A percentile compares a stretch with the other conserved stretches of the same genome.
Conservation (phyloP, 53 echinoderm and acorn worm species). For the Apostichopus leukothele region DNA sequence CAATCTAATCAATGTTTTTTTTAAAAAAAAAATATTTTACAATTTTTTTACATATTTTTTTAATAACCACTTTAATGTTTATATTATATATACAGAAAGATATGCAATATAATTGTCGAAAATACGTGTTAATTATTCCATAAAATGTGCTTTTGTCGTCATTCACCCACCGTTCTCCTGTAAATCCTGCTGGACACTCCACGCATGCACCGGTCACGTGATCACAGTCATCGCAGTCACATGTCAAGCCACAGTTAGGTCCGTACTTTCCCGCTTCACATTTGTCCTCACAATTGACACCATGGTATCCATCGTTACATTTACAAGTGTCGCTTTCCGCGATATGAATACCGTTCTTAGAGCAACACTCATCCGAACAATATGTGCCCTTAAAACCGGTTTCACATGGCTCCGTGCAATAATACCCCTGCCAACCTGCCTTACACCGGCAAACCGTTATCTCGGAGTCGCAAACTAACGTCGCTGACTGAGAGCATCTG, state of each 20-base stretch:
- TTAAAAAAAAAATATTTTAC: too few species aligned
- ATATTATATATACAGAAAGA: too few species aligned
- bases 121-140: too few species aligned
- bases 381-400: not conserved
- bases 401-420: slow-evolving; percentile 43
- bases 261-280: slow-evolving; percentile 12
- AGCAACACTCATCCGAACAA: slow-evolving; percentile 10
- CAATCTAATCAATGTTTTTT: too few species aligned
- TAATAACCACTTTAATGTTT: too few species aligned
- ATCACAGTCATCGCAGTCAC: slow-evolving; percentile 14
- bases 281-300: slow-evolving; percentile 16
- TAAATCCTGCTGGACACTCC: slow-evolving; percentile 35
- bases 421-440: slow-evolving; percentile 15
- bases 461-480: not conserved
- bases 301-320: slow-evolving; percentile 28
- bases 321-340: not conserved
- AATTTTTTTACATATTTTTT: too few species aligned
- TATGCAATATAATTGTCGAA: too few species aligned
- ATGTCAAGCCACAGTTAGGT: slow-evolving; percentile 9
- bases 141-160: not conserved
- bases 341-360: not conserved
- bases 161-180: slow-evolving; percentile 19
- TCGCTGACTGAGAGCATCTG: not conserved
- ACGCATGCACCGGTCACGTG: slow-evolving; percentile 35
- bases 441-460: slow-evolving; percentile 21